Evolutionary conservation across 2,888 invertebrate genomes (phyloP).

Genomic region (Erebia ligea): DNA sequence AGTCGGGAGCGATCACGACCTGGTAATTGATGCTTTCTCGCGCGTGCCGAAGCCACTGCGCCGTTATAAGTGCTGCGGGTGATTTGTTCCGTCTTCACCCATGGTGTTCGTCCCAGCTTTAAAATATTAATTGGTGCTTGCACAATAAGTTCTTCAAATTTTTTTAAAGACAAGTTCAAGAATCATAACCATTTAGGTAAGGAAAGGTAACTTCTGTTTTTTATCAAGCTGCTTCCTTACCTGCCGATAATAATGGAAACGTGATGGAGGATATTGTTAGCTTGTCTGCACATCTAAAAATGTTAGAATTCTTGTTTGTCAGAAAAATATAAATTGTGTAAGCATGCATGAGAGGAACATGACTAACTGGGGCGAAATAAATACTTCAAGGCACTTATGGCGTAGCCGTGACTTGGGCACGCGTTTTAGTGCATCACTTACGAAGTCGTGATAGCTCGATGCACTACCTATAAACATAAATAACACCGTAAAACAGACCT

Average conservation of each 20-base stretch:
- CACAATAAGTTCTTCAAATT: not conserved
- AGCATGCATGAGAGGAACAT: constrained; percentile 1
- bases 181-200: too few relatives aligned
- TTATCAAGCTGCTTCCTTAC: too few relatives aligned
- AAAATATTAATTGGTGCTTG: constrained; percentile 1
- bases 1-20: constrained; percentile 80
- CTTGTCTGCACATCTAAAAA: not conserved
- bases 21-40: constrained; percentile 76
- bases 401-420: constrained; percentile 9
- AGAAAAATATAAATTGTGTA: not conserved
- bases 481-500: not conserved
- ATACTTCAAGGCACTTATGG: constrained; percentile 14
- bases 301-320: not conserved
- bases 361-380: constrained; percentile 14
- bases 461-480: constrained; percentile 8
- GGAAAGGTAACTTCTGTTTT: too few relatives aligned
- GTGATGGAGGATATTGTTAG: not conserved
- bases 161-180: not conserved
- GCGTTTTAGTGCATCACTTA: constrained; percentile 21
- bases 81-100: constrained; percentile 44
- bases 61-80: constrained; percentile 54
- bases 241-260: not conserved
- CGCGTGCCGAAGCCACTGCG: constrained; percentile 50
- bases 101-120: constrained; percentile 15
- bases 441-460: constrained; percentile 14